Conservation (phyloP, 2,113 vertebrate species). For the Vidua chalybeata region DNA sequence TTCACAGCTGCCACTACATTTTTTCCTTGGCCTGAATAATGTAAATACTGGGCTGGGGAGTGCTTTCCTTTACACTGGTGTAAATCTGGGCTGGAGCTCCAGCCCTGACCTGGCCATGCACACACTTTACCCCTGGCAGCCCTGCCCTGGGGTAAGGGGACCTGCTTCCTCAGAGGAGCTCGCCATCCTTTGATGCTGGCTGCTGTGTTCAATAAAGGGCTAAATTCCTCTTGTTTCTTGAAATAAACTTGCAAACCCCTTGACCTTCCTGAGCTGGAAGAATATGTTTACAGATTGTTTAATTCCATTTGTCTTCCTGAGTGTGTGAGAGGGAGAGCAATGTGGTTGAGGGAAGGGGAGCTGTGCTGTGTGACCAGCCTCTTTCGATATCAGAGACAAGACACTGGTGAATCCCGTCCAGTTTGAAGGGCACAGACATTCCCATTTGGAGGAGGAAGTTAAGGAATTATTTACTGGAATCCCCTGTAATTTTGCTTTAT, state of each 20-base stretch:
- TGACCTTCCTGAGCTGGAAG: constrained; percentile 43
- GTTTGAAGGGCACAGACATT: neutral
- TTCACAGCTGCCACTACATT: constrained; percentile 34
- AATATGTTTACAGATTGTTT: constrained; percentile 19
- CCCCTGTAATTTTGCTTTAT: neutral
- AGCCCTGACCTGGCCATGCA: neutral
- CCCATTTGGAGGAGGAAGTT: neutral
- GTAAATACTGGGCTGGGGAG: neutral
- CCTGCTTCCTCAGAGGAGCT: neutral
- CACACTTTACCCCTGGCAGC: neutral
- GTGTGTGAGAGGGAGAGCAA: neutral
- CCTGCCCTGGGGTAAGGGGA: neutral
- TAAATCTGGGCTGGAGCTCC: constrained; percentile 2
- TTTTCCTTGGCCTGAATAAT: neutral
- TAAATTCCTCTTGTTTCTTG: constrained; percentile 12
- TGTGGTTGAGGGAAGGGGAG: neutral
- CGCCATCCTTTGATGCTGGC: neutral
- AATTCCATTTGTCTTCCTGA: constrained; percentile 12
- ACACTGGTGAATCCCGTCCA: neutral
- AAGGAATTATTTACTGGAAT: neutral
- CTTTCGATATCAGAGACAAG: neutral
- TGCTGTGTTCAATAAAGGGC: neutral
- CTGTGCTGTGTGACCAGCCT: neutral
- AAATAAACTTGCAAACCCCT: constrained; percentile 24
- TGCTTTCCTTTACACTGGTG: neutral